Evolutionary conservation across 2,888 invertebrate species (phyloP).

Genomic region (Eulithis prunata): DNA sequence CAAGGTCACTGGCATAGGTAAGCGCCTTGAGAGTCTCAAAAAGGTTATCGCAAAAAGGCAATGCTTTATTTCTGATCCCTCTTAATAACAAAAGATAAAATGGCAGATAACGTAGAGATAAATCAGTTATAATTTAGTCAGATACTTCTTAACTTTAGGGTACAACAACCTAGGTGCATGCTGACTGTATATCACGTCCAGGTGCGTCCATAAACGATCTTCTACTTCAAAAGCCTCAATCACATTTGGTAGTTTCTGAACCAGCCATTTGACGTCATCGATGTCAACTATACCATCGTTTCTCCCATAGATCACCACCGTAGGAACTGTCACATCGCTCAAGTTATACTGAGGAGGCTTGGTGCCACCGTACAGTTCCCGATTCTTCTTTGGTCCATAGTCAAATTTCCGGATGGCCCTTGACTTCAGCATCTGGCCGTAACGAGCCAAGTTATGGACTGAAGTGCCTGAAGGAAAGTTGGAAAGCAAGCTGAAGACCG

Average conservation of each 20-base stretch:
- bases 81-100: too few species aligned
- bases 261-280: conserved; percentile 81
- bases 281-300: conserved; percentile 85
- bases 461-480: conserved; percentile 67
- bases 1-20: too few species aligned
- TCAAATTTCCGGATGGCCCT: conserved; percentile 60
- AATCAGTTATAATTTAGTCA: conserved; percentile 4
- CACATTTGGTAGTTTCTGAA: conserved; percentile 82
- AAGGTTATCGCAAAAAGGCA: too few species aligned
- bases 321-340: conserved; percentile 55
- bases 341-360: conserved; percentile 60
- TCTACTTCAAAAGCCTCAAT: conserved; percentile 81
- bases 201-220: conserved; percentile 63
- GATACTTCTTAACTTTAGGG: conserved; percentile 70
- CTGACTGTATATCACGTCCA: conserved; percentile 43
- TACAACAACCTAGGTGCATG: conserved; percentile 39
- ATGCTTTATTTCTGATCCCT: too few species aligned
- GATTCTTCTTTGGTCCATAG: conserved; percentile 58
- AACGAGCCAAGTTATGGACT: conserved; percentile 58
- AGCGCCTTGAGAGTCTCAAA: too few species aligned
- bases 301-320: conserved; percentile 60
- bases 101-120: too few species aligned
- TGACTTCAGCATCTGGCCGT: conserved; percentile 56
- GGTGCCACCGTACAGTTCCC: conserved; percentile 54
- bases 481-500: conserved; percentile 47